Evolutionary conservation across 2,797 vertebrate genomes (phyloP), one percentile per base, ranked within the genome.

Genomic region (Pseudomugil tenellus): DNA sequence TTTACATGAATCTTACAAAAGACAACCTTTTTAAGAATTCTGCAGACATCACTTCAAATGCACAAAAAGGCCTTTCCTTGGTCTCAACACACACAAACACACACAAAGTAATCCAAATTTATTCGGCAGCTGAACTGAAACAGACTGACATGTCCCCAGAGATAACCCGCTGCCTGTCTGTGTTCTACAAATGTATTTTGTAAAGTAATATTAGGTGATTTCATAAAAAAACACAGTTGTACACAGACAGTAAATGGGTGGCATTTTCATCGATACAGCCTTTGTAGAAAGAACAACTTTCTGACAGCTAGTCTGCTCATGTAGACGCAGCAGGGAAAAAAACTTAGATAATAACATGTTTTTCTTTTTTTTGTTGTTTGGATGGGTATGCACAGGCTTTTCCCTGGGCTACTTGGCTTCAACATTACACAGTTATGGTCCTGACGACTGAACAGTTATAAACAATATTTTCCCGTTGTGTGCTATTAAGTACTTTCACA

Each of bases 401-500:
- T 14, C 32, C 16, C 8, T 2, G 8, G 52, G 70, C 37, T 69
- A 17, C 59, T 67, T 35, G 9, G 66, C 62, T 58, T 73, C 69
- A 58, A 25, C 55, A 74, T 70, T 41, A 66, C 28, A 58, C 62
- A 64, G 72, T 66, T 73, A 74, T 26, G 65, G 83, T 79, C 64
- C 67, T 65, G 71, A 76, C 75, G 81, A 76, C 79, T 71, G 72
- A 77, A 66, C 74, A 59, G 70, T 77, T 83, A 74, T 67, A 63
- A 87, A 85, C 85, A 87, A 86, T 84, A 85, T 86, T 89, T 87
- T 87, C 81, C 84, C 80, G 83, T 68, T 43, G 84, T 67, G 81
- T 58, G 65, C 85, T 73, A 87, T 87, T 84, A 87, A 89, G 80
- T 69, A 72, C 83, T 85, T 80, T 77, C 59, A 65, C 80, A 81